Evolutionary conservation across 2,113 vertebrate genomes (phyloP).

Genomic region (Lucifuga dentata): DNA sequence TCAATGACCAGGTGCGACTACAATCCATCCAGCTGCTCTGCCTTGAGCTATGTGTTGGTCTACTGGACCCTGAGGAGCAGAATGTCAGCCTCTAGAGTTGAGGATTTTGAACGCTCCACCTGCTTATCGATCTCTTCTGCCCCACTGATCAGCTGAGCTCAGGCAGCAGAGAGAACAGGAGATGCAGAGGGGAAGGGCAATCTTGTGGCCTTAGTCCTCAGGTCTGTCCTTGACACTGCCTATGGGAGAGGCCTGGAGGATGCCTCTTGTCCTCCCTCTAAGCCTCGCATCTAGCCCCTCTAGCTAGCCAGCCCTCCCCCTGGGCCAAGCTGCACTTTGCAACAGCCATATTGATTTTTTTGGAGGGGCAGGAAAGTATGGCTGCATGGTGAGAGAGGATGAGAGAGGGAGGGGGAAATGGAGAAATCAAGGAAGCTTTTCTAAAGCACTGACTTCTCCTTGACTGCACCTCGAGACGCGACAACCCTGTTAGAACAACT

Average conservation of each 20-base stretch:
- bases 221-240: slow-evolving; percentile 84
- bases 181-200: slow-evolving; percentile 54
- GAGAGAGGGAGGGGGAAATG: slow-evolving; percentile 35
- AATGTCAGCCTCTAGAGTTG: slow-evolving; percentile 77
- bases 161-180: slow-evolving; percentile 4
- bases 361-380: slow-evolving; percentile 69
- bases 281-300: slow-evolving; percentile 54
- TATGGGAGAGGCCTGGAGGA: slow-evolving; percentile 78
- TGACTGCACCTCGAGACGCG: slow-evolving; percentile 78
- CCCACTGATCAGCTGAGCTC: slow-evolving; percentile 53
- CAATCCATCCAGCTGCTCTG: slow-evolving; percentile 42
- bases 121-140: slow-evolving; percentile 83
- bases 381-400: slow-evolving; percentile 53
- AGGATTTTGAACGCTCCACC: slow-evolving; percentile 87
- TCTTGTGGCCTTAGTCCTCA: slow-evolving; percentile 57
- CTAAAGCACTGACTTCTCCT: slow-evolving; percentile 80
- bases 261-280: slow-evolving; percentile 58
- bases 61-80: slow-evolving; percentile 66
- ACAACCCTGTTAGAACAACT: slow-evolving; percentile 73
- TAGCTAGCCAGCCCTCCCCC: slow-evolving; percentile 66
- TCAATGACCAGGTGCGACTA: slow-evolving; percentile 66
- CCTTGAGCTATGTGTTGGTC: slow-evolving; percentile 54
- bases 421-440: slow-evolving; percentile 66
- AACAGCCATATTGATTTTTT: slow-evolving; percentile 85
- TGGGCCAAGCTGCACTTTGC: slow-evolving; percentile 82